Conservation (phyloP, 2,797 vertebrate species). For the Hypotaenidia philippensis region DNA sequence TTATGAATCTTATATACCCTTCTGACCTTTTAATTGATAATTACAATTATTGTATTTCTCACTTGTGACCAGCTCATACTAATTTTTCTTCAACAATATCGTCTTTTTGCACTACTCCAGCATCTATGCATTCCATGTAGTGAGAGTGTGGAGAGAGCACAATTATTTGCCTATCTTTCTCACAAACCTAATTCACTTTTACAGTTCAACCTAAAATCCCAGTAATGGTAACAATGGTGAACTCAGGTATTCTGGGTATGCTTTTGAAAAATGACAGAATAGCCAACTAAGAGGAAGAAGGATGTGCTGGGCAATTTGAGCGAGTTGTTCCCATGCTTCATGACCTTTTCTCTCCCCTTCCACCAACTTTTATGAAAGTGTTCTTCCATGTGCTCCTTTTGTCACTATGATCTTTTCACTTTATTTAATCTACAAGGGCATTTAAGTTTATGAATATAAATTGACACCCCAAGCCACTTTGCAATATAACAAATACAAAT, state of each 20-base stretch:
- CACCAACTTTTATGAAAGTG: accelerated
- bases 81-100: not conserved
- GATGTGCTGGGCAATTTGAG: not conserved
- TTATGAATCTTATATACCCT: not conserved
- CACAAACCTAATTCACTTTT: not conserved
- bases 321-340: not conserved
- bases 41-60: not conserved
- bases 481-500: not conserved
- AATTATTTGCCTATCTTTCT: not conserved
- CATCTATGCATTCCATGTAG: not conserved
- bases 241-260: not conserved
- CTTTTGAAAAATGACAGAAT: not conserved
- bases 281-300: not conserved
- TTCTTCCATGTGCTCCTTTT: not conserved
- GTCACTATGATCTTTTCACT: not conserved
- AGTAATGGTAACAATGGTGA: not conserved
- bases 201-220: not conserved
- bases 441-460: not conserved
- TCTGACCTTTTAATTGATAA: not conserved
- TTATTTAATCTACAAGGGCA: not conserved
- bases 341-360: not conserved
- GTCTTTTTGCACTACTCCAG: not conserved
- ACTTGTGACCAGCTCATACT: not conserved
- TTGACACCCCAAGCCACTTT: not conserved
- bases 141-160: not conserved